These are phyloP conservation scores for Streptopelia turtur DNA, from an alignment of 2,797 vertebrate species.

Conservation along the genomic window DNA sequence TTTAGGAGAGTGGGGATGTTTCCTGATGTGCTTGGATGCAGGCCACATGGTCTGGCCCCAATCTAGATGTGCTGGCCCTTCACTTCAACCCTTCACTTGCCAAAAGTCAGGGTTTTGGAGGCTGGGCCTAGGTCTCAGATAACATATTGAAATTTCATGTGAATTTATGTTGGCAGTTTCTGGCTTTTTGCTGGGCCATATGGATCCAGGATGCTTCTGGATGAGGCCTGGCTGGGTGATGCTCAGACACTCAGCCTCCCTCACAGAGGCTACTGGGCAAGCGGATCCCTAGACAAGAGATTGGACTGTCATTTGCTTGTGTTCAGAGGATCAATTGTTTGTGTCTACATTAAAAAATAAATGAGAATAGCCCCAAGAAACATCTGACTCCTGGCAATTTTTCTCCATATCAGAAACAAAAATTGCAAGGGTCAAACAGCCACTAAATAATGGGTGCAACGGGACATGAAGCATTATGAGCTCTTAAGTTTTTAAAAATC, in stretches of 20 bases:
- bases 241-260: background rate
- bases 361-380: background rate
- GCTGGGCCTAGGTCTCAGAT: background rate
- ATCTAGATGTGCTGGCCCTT: background rate
- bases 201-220: background rate
- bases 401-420: background rate
- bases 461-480: background rate
- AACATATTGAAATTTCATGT: background rate
- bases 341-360: background rate
- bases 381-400: background rate
- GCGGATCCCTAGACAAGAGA: background rate
- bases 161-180: background rate
- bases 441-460: background rate
- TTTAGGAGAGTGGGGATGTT: background rate
- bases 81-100: background rate
- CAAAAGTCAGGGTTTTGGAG: background rate
- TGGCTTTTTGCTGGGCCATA: fast-evolving
- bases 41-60: background rate
- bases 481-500: background rate
- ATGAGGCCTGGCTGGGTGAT: background rate
- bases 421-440: background rate
- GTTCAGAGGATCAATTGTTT: background rate
- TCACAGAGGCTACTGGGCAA: background rate
- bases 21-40: background rate
- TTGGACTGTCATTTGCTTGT: background rate